These are phyloP conservation scores for Lacerta agilis DNA, from an alignment of 2,797 vertebrate species.

Conservation along the genomic window DNA sequence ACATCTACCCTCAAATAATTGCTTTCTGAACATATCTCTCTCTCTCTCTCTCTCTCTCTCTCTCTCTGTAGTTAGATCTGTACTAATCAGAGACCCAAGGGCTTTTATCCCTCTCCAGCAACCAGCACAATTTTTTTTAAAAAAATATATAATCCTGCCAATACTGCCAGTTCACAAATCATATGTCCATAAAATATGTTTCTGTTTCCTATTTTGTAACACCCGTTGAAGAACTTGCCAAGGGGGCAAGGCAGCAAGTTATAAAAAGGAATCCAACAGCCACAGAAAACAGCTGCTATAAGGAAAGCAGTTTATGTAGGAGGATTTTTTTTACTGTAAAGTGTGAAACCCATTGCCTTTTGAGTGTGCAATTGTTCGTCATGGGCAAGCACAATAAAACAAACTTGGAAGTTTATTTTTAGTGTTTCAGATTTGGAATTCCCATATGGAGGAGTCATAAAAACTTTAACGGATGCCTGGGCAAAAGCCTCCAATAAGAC, in stretches of 20 bases:
- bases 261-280: not conserved
- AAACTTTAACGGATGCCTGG: not conserved
- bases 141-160: not conserved
- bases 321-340: constrained; percentile 1
- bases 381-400: not conserved
- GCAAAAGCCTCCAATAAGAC: not conserved
- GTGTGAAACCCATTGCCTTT: constrained; percentile 3
- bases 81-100: not conserved
- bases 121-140: not conserved
- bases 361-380: constrained; percentile 5
- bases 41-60: not conserved
- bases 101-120: not conserved
- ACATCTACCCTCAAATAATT: not conserved
- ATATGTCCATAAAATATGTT: constrained; percentile 22
- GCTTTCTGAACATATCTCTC: not conserved
- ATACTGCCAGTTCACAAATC: constrained; percentile 44
- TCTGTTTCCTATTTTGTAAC: constrained; percentile 5
- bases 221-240: constrained; percentile 8
- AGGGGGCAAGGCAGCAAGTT: not conserved
- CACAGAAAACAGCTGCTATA: constrained; percentile 6
- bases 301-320: not conserved
- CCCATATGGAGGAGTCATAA: not conserved
- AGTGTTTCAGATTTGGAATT: not conserved
- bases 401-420: not conserved
- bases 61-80: not conserved